phyloP scores from a whole-genome alignment of 2,113 vertebrate species.

The Carollia perspicillata region DNA sequence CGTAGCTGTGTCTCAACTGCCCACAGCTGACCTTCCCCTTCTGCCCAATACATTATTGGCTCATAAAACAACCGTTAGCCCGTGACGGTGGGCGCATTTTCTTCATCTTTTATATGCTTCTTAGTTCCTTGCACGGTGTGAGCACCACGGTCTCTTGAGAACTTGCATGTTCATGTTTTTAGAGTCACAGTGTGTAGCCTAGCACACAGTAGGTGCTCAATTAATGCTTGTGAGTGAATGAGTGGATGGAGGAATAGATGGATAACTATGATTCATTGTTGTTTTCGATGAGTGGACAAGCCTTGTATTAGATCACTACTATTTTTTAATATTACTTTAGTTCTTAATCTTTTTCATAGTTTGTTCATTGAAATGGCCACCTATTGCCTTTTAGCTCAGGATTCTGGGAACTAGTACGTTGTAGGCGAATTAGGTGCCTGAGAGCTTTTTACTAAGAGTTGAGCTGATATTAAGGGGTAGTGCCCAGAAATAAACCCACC shows the following conservation, averaged over 20 bases:
- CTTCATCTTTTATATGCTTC: not conserved
- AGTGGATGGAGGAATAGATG: not conserved
- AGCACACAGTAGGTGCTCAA: accelerated
- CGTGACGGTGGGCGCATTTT: not conserved
- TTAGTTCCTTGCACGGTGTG: accelerated
- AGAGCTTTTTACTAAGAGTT: not conserved
- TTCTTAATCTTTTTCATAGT: not conserved
- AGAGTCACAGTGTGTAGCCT: accelerated
- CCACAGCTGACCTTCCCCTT: not conserved
- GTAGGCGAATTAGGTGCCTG: not conserved
- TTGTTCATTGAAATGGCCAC: not conserved
- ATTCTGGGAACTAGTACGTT: not conserved
- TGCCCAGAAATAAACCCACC: not conserved
- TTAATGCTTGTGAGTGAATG: not conserved
- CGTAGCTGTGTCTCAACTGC: not conserved
- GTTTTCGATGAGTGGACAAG: not conserved
- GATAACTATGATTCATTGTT: not conserved
- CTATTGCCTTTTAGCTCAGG: not conserved
- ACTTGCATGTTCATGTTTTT: not conserved
- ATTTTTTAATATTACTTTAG: not conserved
- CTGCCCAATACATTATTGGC: not conserved
- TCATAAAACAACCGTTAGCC: not conserved
- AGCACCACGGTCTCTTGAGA: not conserved
- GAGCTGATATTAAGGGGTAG: not conserved
- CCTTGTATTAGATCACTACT: not conserved